Evolutionary conservation across 1,140 invertebrate species (phyloP).

Genomic region (Dolichoris vasculosae): DNA sequence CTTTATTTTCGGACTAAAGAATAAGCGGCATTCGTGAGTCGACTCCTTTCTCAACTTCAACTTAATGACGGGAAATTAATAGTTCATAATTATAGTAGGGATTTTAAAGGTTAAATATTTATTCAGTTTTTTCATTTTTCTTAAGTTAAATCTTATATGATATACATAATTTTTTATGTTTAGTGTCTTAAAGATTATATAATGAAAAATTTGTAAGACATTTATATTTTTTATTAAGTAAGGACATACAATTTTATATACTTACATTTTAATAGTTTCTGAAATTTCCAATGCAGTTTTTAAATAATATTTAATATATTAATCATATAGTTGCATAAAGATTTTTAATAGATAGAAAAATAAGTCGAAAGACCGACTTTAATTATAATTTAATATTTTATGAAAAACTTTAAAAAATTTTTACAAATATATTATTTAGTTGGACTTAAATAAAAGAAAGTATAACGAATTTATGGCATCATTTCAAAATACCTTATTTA

Average conservation of each 20-base stretch:
- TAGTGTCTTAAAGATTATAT: background rate
- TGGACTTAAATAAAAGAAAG: no score
- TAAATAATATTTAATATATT: no score
- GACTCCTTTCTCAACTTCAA: conserved; percentile 6
- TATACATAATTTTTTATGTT: background rate
- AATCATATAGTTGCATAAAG: no score
- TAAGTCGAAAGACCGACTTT: background rate
- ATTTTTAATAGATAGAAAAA: no score
- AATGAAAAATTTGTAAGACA: background rate
- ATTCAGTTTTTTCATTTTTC: background rate
- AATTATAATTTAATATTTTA: background rate
- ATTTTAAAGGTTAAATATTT: conserved; percentile 23
- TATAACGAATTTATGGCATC: no score
- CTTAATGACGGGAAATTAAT: conserved; percentile 31
- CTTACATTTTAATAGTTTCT: background rate
- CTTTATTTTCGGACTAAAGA: conserved; percentile 29
- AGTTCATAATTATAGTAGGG: background rate
- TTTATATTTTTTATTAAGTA: background rate
- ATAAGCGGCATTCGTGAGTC: background rate
- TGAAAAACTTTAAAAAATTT: no score
- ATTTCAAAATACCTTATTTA: no score
- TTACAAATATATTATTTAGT: no score
- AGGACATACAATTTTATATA: background rate
- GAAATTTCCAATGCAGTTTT: background rate
- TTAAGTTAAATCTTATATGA: background rate